Base-by-base conservation (phyloP, 2,797 vertebrate species). In the Halcyon leucocephala region DNA sequence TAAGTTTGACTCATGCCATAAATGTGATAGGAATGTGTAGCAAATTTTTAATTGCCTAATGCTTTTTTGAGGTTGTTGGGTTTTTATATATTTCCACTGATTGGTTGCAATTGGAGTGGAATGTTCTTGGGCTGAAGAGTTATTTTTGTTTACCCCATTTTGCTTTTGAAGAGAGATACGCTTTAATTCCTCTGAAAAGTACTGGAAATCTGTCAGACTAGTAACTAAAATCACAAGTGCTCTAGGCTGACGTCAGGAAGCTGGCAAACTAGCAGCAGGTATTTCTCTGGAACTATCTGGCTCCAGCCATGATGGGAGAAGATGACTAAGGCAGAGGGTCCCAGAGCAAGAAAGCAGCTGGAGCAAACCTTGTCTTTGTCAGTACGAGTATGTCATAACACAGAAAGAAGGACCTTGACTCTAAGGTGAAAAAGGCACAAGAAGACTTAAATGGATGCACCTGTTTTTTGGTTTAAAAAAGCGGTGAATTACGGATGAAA, bases 1-100 rank as follows among this genome's bases (percentile, higher is more conserved):
- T 99, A 96, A 94, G 98, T 87, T 84, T 51, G 20, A 66, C 44
- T 70, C 18, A 14, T 44, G 69, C 2, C 39, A 51, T 49, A 70
- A 76, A 51, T 64, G 33, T 1, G 3, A 15, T 48, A 67, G 35
- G n/a, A 73, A 37, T 2, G 1, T 11, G 29, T 3, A 73, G 17
- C 9, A 82, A 33, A 3, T 60, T 44, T 42, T 66, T 35, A 87
- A 82, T 62, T 76, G 10, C 31, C 21, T 87, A 57, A 51, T 22
- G 6, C 4, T 78, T 52, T 84, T 74, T 49, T 52, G 21, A 73
- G 21, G 28, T 85, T 14, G 14, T 39, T 29, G 8, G 13, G 3
- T 6, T 46, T 55, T 55, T 54, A 21, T 51, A 2, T 58, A 35
- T 71, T 66, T 41, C 26, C 37, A 37, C 14, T 29, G 61, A 39